Evolutionary conservation across 2,797 vertebrate genomes (phyloP).

Genomic region (Acanthopagrus latus): DNA sequence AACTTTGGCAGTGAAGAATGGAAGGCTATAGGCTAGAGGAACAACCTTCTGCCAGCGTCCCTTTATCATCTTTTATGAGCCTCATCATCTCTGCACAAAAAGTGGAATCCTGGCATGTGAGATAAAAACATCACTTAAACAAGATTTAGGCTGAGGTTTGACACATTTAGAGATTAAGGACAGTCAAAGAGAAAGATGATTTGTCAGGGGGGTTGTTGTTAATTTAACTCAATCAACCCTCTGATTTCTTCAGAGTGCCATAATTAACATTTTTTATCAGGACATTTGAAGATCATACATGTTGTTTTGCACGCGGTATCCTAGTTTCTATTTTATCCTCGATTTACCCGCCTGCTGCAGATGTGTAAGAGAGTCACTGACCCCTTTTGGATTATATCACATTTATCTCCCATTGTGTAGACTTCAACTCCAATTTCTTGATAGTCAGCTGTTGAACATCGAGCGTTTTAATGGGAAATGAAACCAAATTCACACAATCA

Average conservation of each 20-base stretch:
- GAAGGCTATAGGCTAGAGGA: constrained; percentile 38
- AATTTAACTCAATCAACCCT: constrained; percentile 25
- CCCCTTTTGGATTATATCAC: not conserved
- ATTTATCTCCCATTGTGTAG: too few relatives aligned
- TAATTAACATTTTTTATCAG: not conserved
- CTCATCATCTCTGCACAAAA: constrained; percentile 37
- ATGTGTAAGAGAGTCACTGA: not conserved
- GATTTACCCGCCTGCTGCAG: not conserved
- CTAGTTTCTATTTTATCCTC: not conserved
- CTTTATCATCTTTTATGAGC: constrained; percentile 56
- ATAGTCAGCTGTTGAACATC: not conserved
- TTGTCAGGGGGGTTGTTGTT: constrained; percentile 13
- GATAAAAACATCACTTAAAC: constrained; percentile 45
- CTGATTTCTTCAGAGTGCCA: constrained; percentile 3
- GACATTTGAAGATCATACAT: not conserved
- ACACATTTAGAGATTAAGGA: constrained; percentile 33
- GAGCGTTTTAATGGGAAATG: not conserved
- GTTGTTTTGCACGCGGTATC: not conserved
- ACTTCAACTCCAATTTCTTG: not conserved
- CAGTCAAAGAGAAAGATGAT: constrained; percentile 9
- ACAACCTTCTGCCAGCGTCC: constrained; percentile 43
- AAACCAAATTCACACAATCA: not conserved
- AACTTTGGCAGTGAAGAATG: constrained; percentile 61
- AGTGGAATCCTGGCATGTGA: constrained; percentile 33
- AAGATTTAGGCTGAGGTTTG: constrained; percentile 38